These are phyloP conservation scores for Columbina picui DNA, from an alignment of 2,113 vertebrate genomes.

Conservation along the genomic window DNA sequence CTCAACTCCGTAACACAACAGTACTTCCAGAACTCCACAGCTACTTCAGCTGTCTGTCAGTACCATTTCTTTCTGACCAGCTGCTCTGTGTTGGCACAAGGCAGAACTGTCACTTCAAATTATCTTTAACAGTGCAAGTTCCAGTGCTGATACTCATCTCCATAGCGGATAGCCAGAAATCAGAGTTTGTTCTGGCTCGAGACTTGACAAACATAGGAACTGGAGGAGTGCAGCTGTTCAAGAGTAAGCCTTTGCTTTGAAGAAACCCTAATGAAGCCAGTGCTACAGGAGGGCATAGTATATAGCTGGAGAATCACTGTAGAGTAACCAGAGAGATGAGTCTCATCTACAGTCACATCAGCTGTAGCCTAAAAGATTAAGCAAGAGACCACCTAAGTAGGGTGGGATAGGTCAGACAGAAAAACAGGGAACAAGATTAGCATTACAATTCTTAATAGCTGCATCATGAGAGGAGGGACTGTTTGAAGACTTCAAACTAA, in stretches of 20 bases:
- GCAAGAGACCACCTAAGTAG: background rate
- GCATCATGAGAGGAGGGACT: background rate
- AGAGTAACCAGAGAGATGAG: background rate
- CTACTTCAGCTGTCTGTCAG: constrained; percentile 43
- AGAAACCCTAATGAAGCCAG: background rate
- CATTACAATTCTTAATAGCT: background rate
- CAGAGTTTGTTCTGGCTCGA: background rate
- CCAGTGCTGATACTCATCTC: background rate
- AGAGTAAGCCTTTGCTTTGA: background rate
- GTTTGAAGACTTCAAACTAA: background rate
- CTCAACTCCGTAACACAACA: background rate
- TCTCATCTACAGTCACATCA: background rate
- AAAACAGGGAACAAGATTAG: background rate
- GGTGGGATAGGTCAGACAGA: background rate
- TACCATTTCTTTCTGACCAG: background rate
- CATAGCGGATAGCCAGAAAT: background rate
- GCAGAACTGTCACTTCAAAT: background rate
- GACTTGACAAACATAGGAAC: background rate
- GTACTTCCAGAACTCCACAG: background rate
- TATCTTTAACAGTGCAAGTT: background rate
- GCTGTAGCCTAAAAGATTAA: background rate
- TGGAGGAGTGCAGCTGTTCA: background rate
- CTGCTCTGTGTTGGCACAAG: background rate
- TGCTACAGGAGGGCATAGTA: background rate
- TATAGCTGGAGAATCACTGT: background rate